Evolutionary conservation across 2,797 vertebrate species (phyloP).

Genomic region (Neopelma chrysocephalum): DNA sequence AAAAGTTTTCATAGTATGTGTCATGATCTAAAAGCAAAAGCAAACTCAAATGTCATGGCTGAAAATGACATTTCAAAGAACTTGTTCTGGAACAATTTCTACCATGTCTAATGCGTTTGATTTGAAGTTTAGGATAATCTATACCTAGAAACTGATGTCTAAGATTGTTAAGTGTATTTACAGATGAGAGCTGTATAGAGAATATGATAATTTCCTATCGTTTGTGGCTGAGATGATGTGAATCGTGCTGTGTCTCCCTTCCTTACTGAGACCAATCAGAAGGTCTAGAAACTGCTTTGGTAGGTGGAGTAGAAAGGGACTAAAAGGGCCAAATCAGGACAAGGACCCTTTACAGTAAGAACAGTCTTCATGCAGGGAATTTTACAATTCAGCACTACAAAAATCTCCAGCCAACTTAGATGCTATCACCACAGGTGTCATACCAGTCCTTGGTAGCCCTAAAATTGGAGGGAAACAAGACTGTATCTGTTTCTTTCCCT

Average conservation of each 20-base stretch:
- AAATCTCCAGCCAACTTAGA: not conserved
- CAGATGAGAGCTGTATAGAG: not conserved
- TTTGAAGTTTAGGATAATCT: not conserved
- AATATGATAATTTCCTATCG: not conserved
- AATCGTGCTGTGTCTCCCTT: accelerated
- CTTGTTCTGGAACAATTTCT: not conserved
- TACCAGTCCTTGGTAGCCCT: not conserved
- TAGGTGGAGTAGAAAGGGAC: not conserved
- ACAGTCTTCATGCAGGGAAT: not conserved
- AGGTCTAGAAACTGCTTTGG: not conserved
- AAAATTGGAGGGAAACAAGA: not conserved
- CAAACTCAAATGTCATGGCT: not conserved
- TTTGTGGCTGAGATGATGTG: not conserved
- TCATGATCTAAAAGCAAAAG: not conserved
- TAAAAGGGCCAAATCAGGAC: not conserved
- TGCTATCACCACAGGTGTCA: not conserved
- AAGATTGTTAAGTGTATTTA: not conserved
- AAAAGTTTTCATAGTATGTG: not conserved
- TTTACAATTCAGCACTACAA: not conserved
- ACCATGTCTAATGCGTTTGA: not conserved
- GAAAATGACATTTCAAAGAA: constrained; percentile 20
- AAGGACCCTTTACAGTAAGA: not conserved
- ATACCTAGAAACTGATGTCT: not conserved
- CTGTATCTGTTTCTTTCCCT: not conserved
- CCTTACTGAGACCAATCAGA: not conserved